Evolutionary conservation across 2,888 invertebrate species (phyloP).

Genomic region (Athetis lepigone): DNA sequence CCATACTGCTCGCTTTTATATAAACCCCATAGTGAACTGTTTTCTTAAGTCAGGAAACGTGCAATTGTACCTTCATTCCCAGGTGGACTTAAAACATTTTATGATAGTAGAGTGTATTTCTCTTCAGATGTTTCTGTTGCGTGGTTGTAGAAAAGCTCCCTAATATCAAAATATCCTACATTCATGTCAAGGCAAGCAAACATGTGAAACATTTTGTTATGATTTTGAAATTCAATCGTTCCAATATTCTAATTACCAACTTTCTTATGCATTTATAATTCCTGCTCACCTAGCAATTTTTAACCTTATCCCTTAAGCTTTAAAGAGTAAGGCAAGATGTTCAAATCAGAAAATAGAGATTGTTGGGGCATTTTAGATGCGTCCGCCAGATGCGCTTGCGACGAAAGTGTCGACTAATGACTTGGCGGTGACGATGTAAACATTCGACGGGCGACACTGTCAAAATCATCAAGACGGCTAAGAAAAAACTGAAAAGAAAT

Average conservation of each 20-base stretch:
- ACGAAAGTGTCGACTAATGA: conserved; percentile 87
- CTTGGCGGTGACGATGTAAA: conserved; percentile 86
- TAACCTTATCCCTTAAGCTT: not conserved
- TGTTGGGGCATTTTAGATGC: conserved; percentile 64
- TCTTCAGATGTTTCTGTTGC: conserved; percentile 14
- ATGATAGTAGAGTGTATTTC: conserved; percentile 12
- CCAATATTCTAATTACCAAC: conserved; percentile 64
- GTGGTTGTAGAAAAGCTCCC: conserved; percentile 5
- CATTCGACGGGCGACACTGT: conserved; percentile 82
- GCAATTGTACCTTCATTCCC: conserved; percentile 16
- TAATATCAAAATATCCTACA: conserved; percentile 53
- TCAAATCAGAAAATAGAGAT: conserved; percentile 13
- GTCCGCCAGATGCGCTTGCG: conserved; percentile 83
- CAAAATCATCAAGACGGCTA: conserved; percentile 81
- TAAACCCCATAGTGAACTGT: conserved; percentile 22
- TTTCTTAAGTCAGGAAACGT: conserved; percentile 17
- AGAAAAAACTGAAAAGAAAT: conserved; percentile 72
- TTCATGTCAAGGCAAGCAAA: conserved; percentile 61
- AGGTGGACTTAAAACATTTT: conserved; percentile 23
- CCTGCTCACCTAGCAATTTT: not conserved
- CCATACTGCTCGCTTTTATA: not conserved
- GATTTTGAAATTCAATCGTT: conserved; percentile 79
- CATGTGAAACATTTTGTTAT: conserved; percentile 68
- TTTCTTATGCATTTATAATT: not conserved
- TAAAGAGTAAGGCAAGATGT: not conserved